Percentiles rank a stretch among this genome's conserved stretches.
Evolutionary conservation across 2,888 invertebrate genomes (phyloP).

Genomic region (Yponomeuta evonymella): DNA sequence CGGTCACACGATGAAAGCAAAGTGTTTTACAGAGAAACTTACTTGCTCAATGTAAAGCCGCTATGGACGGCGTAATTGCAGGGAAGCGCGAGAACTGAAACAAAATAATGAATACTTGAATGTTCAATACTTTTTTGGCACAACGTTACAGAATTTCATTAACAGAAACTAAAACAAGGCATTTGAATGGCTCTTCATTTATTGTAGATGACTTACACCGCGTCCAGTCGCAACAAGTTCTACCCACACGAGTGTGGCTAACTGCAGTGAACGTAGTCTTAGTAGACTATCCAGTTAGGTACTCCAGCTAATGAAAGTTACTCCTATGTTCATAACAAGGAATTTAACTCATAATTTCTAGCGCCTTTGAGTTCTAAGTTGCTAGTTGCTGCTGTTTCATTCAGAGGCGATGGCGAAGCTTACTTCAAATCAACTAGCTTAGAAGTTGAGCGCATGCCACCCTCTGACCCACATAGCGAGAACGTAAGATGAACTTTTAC

Average conservation of each 20-base stretch:
- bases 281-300: too few species aligned
- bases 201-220: too few species aligned
- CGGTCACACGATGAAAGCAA: neutral
- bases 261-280: too few species aligned
- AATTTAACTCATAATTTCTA: neutral
- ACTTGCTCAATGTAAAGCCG: conserved; percentile 61
- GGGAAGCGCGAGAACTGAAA: conserved; percentile 66
- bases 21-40: conserved; percentile 30
- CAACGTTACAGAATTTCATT: neutral
- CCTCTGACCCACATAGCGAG: neutral
- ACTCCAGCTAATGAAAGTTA: too few species aligned
- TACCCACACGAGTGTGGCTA: too few species aligned
- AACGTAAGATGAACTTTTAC: too few species aligned
- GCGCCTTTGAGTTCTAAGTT: neutral
- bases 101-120: conserved; percentile 27
- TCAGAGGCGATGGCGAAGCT: neutral
- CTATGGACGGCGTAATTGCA: conserved; percentile 52
- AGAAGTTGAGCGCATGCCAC: neutral
- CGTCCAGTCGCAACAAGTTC: too few species aligned
- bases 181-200: too few species aligned
- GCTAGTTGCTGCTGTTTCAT: neutral
- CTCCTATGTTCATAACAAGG: neutral
- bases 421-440: neutral
- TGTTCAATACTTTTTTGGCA: neutral
- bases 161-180: too few species aligned